Base-by-base conservation (phyloP, 2,797 vertebrate species). In the Macropus fuliginosus region DNA sequence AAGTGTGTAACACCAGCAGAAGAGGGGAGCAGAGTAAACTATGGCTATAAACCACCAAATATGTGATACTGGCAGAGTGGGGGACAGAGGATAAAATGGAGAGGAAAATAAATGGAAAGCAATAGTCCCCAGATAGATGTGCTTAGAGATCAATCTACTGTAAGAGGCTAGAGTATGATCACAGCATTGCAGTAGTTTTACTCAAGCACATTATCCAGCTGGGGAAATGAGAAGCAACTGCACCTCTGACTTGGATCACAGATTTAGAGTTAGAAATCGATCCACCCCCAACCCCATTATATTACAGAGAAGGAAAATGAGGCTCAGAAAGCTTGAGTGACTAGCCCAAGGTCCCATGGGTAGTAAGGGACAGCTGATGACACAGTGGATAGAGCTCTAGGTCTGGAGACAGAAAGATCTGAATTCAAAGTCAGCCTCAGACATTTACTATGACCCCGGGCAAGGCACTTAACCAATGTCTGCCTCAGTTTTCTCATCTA, bases 41-140 rank as follows among this genome's bases (percentile, higher is more conserved):
- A 21, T 21, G 16, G n/a, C n/a, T 2, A 40, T 74, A 40, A 74
- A 74, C 66, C 66, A 74, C 66, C 34, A 40, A 66, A 34, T 2
- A 66, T 34, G 66, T 40, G 93, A 91, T 96, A 95, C 93, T 95
- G 92, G 91, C 96, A 50, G 96, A 91, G 94, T 91, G 52, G 94
- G 91, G 66, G 96, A 55, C 34, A 62, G 93, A 97, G 94, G 56
- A 97, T 91, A 62, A 59, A 55, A 40, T 50, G 56, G 24, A 6
- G 95, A 59, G 9, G 0, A 16, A 52, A 52, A 9, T 52, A 52
- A 52, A 52, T 52, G 52, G 52, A 52, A 52, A 29, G 1, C 29
- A 16, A 18, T 31, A 93, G 54, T 92, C 89, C 52, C 95, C 93
- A 91, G 13, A 94, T 34, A 56, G 54, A 50, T 13, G 27, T 14